A percentile compares a stretch with the other conserved stretches of the same genome.
These are phyloP conservation scores for Eudyptes chrysolophus DNA, from an alignment of 2,113 vertebrate genomes.

Conservation along the genomic window DNA sequence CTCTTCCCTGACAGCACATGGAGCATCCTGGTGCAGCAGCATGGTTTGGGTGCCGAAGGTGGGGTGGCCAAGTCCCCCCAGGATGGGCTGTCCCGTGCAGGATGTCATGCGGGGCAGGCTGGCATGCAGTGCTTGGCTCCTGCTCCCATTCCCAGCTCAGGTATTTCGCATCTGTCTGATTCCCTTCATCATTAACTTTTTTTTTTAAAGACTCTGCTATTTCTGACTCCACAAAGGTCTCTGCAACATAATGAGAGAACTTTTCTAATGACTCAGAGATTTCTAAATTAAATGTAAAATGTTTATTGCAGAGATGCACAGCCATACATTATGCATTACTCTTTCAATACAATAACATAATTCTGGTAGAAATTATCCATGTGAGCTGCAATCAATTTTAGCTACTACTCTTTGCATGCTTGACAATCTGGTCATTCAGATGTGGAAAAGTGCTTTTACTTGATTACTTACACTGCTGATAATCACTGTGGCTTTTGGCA, in stretches of 20 bases:
- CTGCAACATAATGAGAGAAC: constrained; percentile 38
- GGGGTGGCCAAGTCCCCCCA: fast-evolving
- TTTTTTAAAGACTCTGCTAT: not conserved
- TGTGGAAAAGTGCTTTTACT: constrained; percentile 63
- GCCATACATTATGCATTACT: constrained; percentile 42
- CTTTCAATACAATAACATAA: constrained; percentile 37
- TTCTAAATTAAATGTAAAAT: constrained; percentile 68
- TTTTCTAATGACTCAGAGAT: constrained; percentile 62
- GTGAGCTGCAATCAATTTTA: constrained; percentile 62
- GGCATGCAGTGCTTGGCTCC: not conserved
- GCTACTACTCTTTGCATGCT: constrained; percentile 29
- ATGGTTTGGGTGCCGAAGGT: fast-evolving
- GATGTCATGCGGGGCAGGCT: not conserved
- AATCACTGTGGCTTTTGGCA: constrained; percentile 66
- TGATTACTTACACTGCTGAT: constrained; percentile 54
- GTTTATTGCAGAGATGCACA: constrained; percentile 26
- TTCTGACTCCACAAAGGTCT: constrained; percentile 37
- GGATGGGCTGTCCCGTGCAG: not conserved
- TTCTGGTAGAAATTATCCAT: constrained; percentile 57
- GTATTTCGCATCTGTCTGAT: not conserved
- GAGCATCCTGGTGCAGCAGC: not conserved
- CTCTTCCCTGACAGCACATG: not conserved
- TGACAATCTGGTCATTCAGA: constrained; percentile 46
- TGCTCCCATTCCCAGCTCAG: not conserved
- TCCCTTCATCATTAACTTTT: not conserved